A percentile compares a stretch with the other conserved stretches of the same genome.
Evolutionary conservation across 2,113 vertebrate species (phyloP).

Genomic region (Thryonomys swinderianus): DNA sequence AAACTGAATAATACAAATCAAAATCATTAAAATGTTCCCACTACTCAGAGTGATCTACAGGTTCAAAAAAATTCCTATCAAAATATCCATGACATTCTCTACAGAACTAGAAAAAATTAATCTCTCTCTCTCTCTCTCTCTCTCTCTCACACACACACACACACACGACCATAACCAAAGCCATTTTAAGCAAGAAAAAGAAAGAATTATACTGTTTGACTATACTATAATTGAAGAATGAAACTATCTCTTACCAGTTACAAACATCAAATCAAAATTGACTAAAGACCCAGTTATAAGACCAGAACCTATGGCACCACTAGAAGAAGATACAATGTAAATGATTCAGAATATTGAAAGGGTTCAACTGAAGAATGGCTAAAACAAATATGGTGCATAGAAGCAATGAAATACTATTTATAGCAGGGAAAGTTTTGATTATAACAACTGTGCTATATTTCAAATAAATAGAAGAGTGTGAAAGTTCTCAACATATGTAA

Average conservation of each 20-base stretch:
- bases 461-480: not conserved
- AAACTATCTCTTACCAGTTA: not conserved
- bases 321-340: not conserved
- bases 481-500: not conserved
- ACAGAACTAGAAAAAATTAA: not conserved
- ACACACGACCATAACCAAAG: not conserved
- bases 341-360: not conserved
- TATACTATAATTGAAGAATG: not conserved
- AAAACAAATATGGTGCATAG: not conserved
- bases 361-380: not conserved
- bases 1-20: not conserved
- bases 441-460: not conserved
- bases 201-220: not conserved
- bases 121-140: not conserved
- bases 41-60: not conserved
- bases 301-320: not conserved
- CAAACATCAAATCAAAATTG: not conserved
- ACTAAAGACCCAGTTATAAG: not conserved
- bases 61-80: not conserved
- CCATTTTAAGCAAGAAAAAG: not conserved
- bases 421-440: not conserved
- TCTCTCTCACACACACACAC: not conserved
- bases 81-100: not conserved
- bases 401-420: not conserved
- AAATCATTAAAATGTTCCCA: not conserved